Evolutionary conservation across 2,797 vertebrate species (phyloP), one percentile per base, ranked within the genome.

Genomic region (Malurus leucopterus): DNA sequence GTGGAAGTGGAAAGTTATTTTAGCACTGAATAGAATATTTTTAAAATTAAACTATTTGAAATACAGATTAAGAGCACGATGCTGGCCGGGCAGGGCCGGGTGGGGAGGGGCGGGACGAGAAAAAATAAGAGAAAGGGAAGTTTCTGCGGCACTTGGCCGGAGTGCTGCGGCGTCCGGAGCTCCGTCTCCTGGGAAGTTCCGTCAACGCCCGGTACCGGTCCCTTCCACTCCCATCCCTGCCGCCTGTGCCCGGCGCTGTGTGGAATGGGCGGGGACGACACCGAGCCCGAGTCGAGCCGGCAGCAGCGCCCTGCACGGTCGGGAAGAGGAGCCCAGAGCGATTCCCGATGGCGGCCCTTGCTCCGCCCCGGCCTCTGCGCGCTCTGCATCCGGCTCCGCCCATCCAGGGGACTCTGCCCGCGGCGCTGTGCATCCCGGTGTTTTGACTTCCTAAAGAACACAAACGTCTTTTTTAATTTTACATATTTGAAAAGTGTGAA

Each of bases 21-120:
- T 97, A 97, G 96, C 96, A 97, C 96, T 96, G 95, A 96, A 97
- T 96, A 98, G 96, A 97, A 94, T 98, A 97, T 97, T 98, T 97
- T 97, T 82, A 55, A 97, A 97, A 97, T 97, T 96, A 97, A 97
- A 96, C 84, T 96, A 96, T 97, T 97, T 97, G 95, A 96, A 96
- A 93, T 97, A 97, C 73, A 40, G 32, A 40, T 38, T 18, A n/a
- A 41, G 81, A 44, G 26, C 44, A 27, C 38, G 67, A 57, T 80
- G 50, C 93, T 11, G 30, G 50, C 68, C 9, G 15, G 14, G 17
- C 27, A 19, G 38, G 38, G 20, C 47, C 9, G 11, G 32, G 40
- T 32, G 34, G 78, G 50, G 58, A 32, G 41, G n/a, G 40, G 40
- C 14, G 16, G 30, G 57, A 19, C 4, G 21, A 34, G 29, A 13